Percentiles rank a stretch among this genome's conserved stretches.
These are phyloP conservation scores for Buphagus erythrorhynchus DNA, from an alignment of 2,797 vertebrate species.

Conservation along the genomic window DNA sequence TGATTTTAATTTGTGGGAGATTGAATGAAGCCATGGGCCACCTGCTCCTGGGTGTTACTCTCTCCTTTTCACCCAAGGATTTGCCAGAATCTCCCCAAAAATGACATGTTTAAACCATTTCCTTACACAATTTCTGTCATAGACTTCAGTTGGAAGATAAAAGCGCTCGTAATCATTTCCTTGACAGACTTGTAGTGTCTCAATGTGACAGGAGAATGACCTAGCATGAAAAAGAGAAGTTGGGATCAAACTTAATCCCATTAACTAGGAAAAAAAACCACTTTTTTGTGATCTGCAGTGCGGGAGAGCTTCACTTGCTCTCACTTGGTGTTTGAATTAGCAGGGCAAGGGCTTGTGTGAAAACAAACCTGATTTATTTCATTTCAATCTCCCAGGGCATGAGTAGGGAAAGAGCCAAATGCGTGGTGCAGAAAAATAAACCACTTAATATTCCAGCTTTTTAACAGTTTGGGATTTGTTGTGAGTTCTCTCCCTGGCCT, in stretches of 20 bases:
- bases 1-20: not conserved
- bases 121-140: fast-evolving
- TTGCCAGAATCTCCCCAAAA: not conserved
- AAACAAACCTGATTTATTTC: not conserved
- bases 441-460: not conserved
- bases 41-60: not conserved
- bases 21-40: not conserved
- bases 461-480: not conserved
- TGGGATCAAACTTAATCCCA: not conserved
- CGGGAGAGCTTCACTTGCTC: not conserved
- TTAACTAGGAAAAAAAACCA: fast-evolving
- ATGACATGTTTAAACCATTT: not conserved
- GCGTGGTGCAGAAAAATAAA: not conserved
- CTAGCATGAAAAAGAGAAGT: not conserved
- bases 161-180: not conserved
- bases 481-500: not conserved
- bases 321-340: not conserved
- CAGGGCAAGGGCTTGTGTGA: not conserved
- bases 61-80: not conserved
- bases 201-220: not conserved
- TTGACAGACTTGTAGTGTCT: not conserved
- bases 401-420: not conserved
- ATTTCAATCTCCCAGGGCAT: not conserved
- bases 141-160: not conserved
- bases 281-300: not conserved